phyloP scores from a whole-genome alignment of 2,888 invertebrate genomes.

The Tiphia femorata region DNA sequence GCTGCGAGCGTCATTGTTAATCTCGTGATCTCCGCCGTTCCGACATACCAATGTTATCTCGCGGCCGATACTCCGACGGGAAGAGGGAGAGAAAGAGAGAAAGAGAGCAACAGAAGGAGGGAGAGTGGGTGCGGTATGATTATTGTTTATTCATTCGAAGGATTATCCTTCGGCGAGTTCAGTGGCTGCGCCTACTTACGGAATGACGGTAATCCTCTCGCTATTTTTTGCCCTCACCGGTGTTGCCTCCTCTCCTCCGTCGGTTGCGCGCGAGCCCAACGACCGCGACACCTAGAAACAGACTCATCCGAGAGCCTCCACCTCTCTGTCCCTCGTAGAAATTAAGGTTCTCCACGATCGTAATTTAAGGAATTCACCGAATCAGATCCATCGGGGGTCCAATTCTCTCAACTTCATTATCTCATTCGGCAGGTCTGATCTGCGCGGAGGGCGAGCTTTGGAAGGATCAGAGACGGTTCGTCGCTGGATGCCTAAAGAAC shows the following conservation, averaged over 20 bases:
- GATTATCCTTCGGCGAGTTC: conserved; percentile 65
- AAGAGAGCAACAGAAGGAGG: not conserved
- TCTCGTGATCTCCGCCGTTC: not conserved
- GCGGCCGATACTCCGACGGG: not conserved
- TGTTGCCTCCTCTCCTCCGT: conserved; percentile 25
- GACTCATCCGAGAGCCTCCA: not conserved
- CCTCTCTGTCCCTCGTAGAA: too few species aligned
- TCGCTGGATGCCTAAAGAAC: conserved; percentile 79
- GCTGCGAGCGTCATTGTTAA: not conserved
- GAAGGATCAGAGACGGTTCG: conserved; percentile 85
- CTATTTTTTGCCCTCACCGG: conserved; percentile 50
- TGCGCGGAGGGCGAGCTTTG: conserved; percentile 86
- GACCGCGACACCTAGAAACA: too few species aligned
- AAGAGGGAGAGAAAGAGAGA: not conserved
- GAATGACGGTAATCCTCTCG: conserved; percentile 55
- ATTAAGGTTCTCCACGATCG: too few species aligned
- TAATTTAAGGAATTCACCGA: too few species aligned
- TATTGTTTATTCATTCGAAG: conserved; percentile 63
- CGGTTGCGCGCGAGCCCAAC: too few species aligned
- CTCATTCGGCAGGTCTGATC: conserved; percentile 78
- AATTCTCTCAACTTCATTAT: too few species aligned
- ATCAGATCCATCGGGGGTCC: too few species aligned
- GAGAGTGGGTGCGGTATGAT: conserved; percentile 42
- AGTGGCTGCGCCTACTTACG: conserved; percentile 63
- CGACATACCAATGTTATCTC: conserved; percentile 8